Evolutionary conservation across 2,888 invertebrate species (phyloP).

Genomic region (Dioctria linearis): DNA sequence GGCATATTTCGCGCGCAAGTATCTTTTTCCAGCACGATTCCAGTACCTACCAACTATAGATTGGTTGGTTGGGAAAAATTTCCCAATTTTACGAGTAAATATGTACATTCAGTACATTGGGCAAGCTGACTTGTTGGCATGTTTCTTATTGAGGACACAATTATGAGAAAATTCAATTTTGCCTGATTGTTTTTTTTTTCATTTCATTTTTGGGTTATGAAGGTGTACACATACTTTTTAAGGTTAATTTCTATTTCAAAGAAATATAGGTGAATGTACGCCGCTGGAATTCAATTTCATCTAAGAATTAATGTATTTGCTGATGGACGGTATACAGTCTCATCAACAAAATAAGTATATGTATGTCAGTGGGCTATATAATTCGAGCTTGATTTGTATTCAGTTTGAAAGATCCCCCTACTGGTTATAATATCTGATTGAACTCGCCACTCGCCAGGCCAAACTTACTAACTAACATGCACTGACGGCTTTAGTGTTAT

Average conservation of each 20-base stretch:
- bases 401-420: no score
- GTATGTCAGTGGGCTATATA: no score
- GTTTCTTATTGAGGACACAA: conserved; percentile 40
- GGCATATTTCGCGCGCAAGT: conserved; percentile 17
- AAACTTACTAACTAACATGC: no score
- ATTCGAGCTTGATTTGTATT: no score
- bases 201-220: conserved; percentile 31
- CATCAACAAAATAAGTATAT: no score
- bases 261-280: neutral
- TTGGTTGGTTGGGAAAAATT: conserved; percentile 29
- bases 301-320: no score
- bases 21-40: neutral
- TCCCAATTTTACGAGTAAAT: conserved; percentile 45
- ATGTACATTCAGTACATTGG: conserved; percentile 40
- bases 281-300: neutral
- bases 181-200: conserved; percentile 14
- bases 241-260: conserved; percentile 41
- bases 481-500: no score
- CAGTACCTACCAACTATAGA: neutral
- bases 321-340: no score
- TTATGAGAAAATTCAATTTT: conserved; percentile 37
- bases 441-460: no score
- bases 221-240: neutral
- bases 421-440: no score
- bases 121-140: conserved; percentile 39